Evolutionary conservation across 2,888 invertebrate species (phyloP), one percentile per base, ranked within the genome.

Genomic region (Carpatolechia fugitivella): DNA sequence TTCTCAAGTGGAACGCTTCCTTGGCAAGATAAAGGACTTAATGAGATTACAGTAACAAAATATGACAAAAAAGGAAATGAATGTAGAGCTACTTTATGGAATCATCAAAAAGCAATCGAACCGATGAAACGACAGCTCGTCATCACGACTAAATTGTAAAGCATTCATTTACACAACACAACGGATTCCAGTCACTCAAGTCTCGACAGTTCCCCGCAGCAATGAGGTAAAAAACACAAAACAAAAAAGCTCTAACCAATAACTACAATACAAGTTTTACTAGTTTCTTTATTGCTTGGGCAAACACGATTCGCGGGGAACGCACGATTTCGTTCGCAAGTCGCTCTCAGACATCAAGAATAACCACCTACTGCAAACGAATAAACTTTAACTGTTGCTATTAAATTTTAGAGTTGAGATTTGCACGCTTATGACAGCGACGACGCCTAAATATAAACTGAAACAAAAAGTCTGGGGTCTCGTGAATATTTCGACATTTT

Each of bases 401-500:
- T 63, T 56, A 57, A 65, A 58, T 52, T 55, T 40, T 74, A 82
- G 69, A 80, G 82, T 74, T 66, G 60, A 72, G 69, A 73, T 69
- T 85, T 63, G 70, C 65, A 67, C 73, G 76, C 16, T 30, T 52
- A 41, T 71, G 72, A 20, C 13, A n/a, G 16, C 38, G 35, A 40
- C 68, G 62, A 60, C 60, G 64, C 65, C 72, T 75, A 74, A 78
- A 79, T 80, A 75, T 76, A 38, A 76, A 70, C 61, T 68, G 69
- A 78, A 78, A 76, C 77, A 82, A 83, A 84, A 85, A 79, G 76
- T 73, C 70, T 74, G 61, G 64, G 69, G 74, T 72, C 79, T 80
- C 76, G 78, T 85, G 82, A 85, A 84, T 75, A 83, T 82, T 85
- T 82, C 80, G 78, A 77, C 79, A 82, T 81, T 80, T 82, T 79